These are phyloP conservation scores for Bucorvus abyssinicus DNA, from an alignment of 2,797 vertebrate species.

Conservation along the genomic window DNA sequence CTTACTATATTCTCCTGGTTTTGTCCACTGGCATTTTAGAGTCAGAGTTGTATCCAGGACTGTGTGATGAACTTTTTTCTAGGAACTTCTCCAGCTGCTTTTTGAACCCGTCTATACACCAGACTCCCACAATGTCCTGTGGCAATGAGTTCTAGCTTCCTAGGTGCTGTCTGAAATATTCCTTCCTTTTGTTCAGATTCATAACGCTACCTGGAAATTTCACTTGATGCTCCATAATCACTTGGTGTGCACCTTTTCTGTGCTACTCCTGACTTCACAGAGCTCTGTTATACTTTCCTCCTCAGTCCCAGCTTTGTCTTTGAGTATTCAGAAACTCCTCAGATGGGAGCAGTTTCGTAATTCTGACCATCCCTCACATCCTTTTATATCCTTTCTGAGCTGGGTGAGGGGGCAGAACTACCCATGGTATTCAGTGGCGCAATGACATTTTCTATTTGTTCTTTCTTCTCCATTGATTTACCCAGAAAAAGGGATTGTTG, in stretches of 20 bases:
- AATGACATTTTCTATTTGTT: neutral
- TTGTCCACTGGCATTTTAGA: neutral
- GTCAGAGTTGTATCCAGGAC: neutral
- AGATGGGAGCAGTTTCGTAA: neutral
- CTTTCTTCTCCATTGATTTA: neutral
- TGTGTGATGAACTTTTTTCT: neutral
- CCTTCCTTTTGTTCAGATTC: neutral
- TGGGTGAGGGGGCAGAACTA: neutral
- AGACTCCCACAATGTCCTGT: neutral
- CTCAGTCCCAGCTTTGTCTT: neutral
- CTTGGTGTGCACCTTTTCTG: neutral
- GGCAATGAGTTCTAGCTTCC: neutral
- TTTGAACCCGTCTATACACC: neutral
- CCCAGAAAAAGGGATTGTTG: neutral
- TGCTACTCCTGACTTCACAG: neutral
- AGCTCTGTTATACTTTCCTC: neutral
- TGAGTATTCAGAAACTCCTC: neutral
- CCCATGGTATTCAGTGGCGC: neutral
- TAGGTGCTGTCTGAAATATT: neutral
- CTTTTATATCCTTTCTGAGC: neutral
- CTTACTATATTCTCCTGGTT: neutral
- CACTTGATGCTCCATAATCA: neutral
- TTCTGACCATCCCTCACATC: neutral
- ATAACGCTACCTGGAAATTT: neutral
- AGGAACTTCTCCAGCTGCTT: neutral